Base-by-base conservation (phyloP, 2,797 vertebrate genomes). In the Rhodeus uyekii region DNA sequence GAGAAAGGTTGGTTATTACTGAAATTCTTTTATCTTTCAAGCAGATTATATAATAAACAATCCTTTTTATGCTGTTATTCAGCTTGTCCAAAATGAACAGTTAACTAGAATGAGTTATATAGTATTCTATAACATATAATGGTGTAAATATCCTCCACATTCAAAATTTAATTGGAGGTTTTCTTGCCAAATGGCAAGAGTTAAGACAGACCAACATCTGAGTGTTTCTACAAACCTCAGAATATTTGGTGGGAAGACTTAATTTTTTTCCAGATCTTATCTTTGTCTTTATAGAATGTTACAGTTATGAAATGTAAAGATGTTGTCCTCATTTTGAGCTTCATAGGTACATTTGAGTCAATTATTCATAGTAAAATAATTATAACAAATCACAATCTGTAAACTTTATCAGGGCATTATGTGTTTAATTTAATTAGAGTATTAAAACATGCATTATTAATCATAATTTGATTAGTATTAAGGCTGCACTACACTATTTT, bases 1-100 rank as follows among this genome's bases (percentile, higher is more conserved):
- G 73, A 82, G 29, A 76, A 18, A 76, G 80, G 80, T 82, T 60
- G 12, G 80, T 82, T 58, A 42, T 53, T 18, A 18, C 12, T 39
- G 8, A 18, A 0, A 3, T 73, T 6, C 39, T 46, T 80, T 46
- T 24, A 10, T 34, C 38, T 46, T 80, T 44, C 38, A 44, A 60
- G 9, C 22, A n/a, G 8, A 19, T 8, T 44, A 3, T 46, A 14
- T 9, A n/a, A 44, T 32, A 22, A 3, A 46, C 18, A 29, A 48
- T 9, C 44, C 7, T 44, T 36, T 27, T 29, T 29, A 27, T 69
- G 39, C 39, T 18, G n/a, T 29, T 4, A 29, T 46, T 18, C 27
- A 4, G 4, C 27, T 48, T 10, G 3, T 50, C 27, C 9, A 71
- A 48, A 71, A 18, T 44, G 0, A 46, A 68, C 10, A 5, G 5